Percentiles rank a stretch among this genome's conserved stretches.
Evolutionary conservation across 1,140 invertebrate genomes (phyloP).

Genomic region (Aphidius ervi): DNA sequence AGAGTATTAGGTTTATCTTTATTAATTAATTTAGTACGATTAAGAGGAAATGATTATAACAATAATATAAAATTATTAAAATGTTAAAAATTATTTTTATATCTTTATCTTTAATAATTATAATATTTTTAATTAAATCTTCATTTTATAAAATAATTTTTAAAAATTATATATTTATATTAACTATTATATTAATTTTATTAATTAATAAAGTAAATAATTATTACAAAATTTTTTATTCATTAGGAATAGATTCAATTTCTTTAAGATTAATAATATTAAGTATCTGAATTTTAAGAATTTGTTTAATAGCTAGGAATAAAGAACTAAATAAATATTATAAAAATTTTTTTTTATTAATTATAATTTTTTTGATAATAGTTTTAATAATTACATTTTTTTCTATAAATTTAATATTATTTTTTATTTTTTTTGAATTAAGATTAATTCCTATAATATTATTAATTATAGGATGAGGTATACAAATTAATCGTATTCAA

Average conservation of each 20-base stretch:
- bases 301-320: conserved; percentile 33
- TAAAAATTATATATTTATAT: conserved; percentile 24
- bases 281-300: conserved; percentile 56
- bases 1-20: background rate
- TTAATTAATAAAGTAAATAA: conserved; percentile 46
- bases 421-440: conserved; percentile 54
- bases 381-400: conserved; percentile 21
- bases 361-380: conserved; percentile 58
- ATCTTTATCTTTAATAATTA: background rate
- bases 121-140: background rate
- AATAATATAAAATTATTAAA: conserved; percentile 1
- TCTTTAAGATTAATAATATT: conserved; percentile 57
- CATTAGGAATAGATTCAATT: conserved; percentile 61
- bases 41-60: background rate
- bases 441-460: conserved; percentile 48
- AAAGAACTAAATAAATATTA: conserved; percentile 21
- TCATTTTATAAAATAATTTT: conserved; percentile 7
- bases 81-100: conserved; percentile 1
- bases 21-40: background rate
- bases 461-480: conserved; percentile 60
- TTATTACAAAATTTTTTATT: conserved; percentile 46
- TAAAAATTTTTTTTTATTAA: conserved; percentile 52
- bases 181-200: conserved; percentile 48
- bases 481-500: conserved; percentile 59
- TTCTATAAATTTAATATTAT: background rate